A percentile compares a stretch with the other conserved stretches of the same genome.
Evolutionary conservation across 2,113 vertebrate species (phyloP).

Genomic region (Petrocephalus microphthalmus): DNA sequence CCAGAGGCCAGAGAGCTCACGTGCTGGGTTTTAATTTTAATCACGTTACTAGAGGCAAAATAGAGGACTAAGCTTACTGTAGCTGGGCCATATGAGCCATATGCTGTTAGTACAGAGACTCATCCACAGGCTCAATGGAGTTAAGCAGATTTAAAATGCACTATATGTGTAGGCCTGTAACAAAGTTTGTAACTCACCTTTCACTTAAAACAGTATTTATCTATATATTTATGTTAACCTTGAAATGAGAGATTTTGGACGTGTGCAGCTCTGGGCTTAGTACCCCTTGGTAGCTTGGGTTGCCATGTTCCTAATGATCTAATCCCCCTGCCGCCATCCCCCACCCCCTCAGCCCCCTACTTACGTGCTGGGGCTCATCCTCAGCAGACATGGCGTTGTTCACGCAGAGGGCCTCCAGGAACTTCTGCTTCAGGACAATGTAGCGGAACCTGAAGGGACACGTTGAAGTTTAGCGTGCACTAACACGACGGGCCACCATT

Average conservation of each 20-base stretch:
- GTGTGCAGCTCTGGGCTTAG: not conserved
- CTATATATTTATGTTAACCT: not conserved
- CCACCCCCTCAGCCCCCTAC: conserved; percentile 31
- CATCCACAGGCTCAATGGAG: not conserved
- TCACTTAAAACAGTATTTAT: not conserved
- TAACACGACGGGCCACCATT: not conserved
- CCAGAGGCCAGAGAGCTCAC: not conserved
- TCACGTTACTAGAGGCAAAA: not conserved
- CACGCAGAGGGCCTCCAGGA: conserved; percentile 95
- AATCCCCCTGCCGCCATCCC: not conserved
- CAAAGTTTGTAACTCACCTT: not conserved
- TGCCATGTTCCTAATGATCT: not conserved
- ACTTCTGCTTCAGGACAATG: conserved; percentile 93
- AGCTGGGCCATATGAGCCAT: not conserved
- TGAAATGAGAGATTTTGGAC: not conserved
- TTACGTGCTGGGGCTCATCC: conserved; percentile 90
- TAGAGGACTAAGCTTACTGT: not conserved
- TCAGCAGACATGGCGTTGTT: conserved; percentile 95
- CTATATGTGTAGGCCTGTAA: not conserved
- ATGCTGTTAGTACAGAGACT: not conserved
- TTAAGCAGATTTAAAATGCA: not conserved
- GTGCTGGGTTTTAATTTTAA: not conserved
- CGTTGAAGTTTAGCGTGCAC: not conserved
- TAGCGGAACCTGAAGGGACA: conserved; percentile 80
- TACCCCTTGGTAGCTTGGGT: not conserved